Conservation (phyloP, 2,888 invertebrate species). For the Junonia oenone region DNA sequence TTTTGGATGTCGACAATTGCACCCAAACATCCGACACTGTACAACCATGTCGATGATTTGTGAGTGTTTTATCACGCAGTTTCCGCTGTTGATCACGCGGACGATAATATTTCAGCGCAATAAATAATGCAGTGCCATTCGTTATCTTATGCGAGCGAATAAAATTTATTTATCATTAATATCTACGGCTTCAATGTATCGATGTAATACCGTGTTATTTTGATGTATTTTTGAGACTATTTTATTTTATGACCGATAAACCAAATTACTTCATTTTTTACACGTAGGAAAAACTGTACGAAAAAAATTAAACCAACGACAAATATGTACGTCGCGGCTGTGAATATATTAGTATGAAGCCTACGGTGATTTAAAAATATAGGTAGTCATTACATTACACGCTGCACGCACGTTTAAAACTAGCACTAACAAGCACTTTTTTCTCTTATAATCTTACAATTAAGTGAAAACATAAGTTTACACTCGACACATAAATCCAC, state of each 20-base stretch:
- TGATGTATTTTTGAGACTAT: too few relatives aligned
- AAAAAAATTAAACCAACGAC: too few relatives aligned
- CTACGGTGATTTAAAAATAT: too few relatives aligned
- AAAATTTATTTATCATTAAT: neutral
- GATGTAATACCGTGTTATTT: neutral
- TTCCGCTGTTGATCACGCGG: slow-evolving; percentile 11
- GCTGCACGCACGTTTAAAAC: too few relatives aligned
- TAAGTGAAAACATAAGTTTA: too few relatives aligned
- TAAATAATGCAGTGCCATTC: slow-evolving; percentile 11
- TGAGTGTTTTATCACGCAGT: slow-evolving; percentile 19
- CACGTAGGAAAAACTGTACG: too few relatives aligned
- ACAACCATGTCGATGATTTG: slow-evolving; percentile 13
- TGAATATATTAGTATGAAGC: too few relatives aligned
- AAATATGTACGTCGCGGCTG: too few relatives aligned
- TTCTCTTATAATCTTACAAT: too few relatives aligned
- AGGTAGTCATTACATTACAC: too few relatives aligned
- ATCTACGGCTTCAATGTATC: neutral
- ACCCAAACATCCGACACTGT: neutral
- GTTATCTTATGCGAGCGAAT: slow-evolving; percentile 4
- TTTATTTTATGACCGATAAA: neutral
- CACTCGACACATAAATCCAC: too few relatives aligned
- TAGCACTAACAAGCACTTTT: too few relatives aligned
- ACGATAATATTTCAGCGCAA: slow-evolving; percentile 14
- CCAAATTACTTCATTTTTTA: neutral
- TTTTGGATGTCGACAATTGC: neutral